These are phyloP conservation scores for Agrotis exclamationis DNA, from an alignment of 2,888 invertebrate genomes.

Conservation along the genomic window DNA sequence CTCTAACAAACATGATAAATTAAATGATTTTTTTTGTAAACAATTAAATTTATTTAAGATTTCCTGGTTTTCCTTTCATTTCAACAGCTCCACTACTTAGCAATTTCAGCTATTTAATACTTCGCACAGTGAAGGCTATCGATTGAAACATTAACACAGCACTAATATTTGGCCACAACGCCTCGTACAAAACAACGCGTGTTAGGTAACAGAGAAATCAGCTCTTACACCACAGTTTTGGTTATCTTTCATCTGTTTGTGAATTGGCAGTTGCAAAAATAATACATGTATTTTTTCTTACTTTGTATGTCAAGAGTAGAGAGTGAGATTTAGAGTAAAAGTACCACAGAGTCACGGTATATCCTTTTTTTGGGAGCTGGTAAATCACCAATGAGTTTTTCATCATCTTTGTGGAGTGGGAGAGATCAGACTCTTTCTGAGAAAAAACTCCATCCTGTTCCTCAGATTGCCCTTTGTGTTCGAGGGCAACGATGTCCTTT, in stretches of 20 bases:
- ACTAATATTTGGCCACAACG: slow-evolving; percentile 68
- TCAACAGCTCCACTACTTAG: no score
- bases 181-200: slow-evolving; percentile 72
- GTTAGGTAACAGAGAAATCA: slow-evolving; percentile 86
- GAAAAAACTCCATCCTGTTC: no score
- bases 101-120: neutral
- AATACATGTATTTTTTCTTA: neutral
- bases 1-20: no score
- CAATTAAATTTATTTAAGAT: no score
- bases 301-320: neutral
- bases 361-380: neutral
- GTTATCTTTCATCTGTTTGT: slow-evolving; percentile 45
- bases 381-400: no score
- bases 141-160: slow-evolving; percentile 45
- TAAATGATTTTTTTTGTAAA: no score
- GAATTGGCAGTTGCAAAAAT: slow-evolving; percentile 26
- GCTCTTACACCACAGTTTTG: slow-evolving; percentile 74
- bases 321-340: neutral
- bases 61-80: no score
- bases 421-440: no score
- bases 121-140: slow-evolving; percentile 22
- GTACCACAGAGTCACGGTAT: neutral
- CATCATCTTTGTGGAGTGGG: no score
- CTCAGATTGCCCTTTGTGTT: no score
- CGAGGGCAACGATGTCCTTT: no score